Evolutionary conservation across 2,888 invertebrate genomes (phyloP), one percentile per base, ranked within the genome.

Genomic region (Taphrorychus bicolor): DNA sequence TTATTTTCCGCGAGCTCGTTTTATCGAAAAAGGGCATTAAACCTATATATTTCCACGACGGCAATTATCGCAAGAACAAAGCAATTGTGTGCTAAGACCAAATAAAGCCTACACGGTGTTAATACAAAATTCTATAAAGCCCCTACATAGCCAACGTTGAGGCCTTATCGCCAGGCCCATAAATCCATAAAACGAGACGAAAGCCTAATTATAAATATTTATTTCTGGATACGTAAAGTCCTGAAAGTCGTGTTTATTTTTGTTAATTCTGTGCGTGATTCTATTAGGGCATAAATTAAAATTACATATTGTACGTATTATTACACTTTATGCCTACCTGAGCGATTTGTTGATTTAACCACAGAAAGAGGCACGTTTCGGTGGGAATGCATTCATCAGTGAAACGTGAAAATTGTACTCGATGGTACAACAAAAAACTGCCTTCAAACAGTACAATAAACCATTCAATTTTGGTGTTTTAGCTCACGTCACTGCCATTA

Each of bases 171-270:
- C 49, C 48, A 58, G 48, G 11, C 70, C 64, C 64, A 71, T 75
- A 75, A 75, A 75, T 75, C 73, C 72, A 74, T 74, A 75, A 75
- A 74, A 69, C 63, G 32, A 63, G 68, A 72, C 69, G 69, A 66
- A 71, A 70, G 70, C 65, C 62, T 70, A 71, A 73, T 68, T 70
- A 66, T 69, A 74, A 73, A 75, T 75, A 75, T 75, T 75, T 75
- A 75, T 74, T 70, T 72, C 73, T 69, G 72, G 74, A 73, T 72
- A 73, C 62, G 51, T 63, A 56, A 62, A 58, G 54, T 52, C 18
- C 24, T 48, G 41, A 62, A 59, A 62, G 40, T 59, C 61, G 48
- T 66, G 66, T 69, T 68, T 68, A 68, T 68, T 68, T 67, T 68
- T 64, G 61, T 68, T 59, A 64, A 59, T 68, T 53, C 51, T 49